Evolutionary conservation across 2,797 vertebrate genomes (phyloP).

Genomic region (Columba guinea): DNA sequence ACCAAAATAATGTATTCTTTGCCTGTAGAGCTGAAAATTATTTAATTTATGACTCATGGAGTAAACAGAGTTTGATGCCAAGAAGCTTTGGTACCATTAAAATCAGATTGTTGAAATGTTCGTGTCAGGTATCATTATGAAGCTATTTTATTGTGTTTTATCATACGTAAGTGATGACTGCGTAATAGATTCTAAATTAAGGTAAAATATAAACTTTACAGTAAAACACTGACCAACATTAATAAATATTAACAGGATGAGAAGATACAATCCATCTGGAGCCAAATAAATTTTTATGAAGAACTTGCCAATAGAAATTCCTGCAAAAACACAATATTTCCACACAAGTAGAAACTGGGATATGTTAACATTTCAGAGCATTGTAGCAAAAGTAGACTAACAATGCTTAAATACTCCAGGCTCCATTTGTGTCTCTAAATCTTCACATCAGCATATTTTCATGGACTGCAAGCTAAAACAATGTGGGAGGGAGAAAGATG

Average conservation of each 20-base stretch:
- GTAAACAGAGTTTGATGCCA: not conserved
- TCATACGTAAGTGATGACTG: not conserved
- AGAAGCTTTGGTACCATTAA: not conserved
- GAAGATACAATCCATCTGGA: not conserved
- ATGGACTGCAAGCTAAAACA: not conserved
- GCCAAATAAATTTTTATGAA: not conserved
- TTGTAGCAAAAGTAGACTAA: not conserved
- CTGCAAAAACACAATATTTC: not conserved
- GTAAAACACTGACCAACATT: not conserved
- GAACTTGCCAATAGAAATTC: not conserved
- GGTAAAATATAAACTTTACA: not conserved
- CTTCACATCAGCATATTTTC: not conserved
- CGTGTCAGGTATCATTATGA: not conserved
- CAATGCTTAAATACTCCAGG: not conserved
- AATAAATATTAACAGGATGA: not conserved
- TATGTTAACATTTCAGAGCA: not conserved
- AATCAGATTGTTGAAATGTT: not conserved
- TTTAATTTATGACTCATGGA: not conserved
- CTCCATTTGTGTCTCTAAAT: not conserved
- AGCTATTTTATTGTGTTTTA: not conserved
- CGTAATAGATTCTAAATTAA: not conserved
- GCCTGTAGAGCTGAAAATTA: not conserved
- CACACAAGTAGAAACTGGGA: not conserved
- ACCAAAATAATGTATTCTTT: not conserved
- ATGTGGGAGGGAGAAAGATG: not conserved